Evolutionary conservation across 2,113 vertebrate species (phyloP).

Genomic region (Pteronura brasiliensis): DNA sequence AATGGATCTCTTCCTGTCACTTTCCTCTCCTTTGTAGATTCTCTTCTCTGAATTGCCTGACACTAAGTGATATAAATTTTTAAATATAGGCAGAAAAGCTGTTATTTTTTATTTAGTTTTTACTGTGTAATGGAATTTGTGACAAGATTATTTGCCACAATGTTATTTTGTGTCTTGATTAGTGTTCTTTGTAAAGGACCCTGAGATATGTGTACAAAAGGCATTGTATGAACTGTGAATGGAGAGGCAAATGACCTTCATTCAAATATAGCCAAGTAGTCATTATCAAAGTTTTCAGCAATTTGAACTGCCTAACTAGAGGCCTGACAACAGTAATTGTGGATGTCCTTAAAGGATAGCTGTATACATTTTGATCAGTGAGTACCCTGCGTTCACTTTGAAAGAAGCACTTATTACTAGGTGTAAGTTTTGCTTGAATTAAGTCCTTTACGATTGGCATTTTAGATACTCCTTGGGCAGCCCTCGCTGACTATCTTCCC

Average conservation of each 20-base stretch:
- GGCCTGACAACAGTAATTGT: slow-evolving; percentile 82
- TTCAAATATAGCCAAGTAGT: slow-evolving; percentile 84
- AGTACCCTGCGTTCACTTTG: slow-evolving; percentile 74
- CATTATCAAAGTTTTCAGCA: slow-evolving; percentile 85
- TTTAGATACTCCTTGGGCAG: slow-evolving; percentile 53
- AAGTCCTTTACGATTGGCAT: slow-evolving; percentile 34
- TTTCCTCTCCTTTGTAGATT: slow-evolving; percentile 70
- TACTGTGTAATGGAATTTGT: slow-evolving; percentile 86
- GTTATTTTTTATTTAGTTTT: slow-evolving; percentile 88
- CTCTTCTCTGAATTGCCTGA: slow-evolving; percentile 81
- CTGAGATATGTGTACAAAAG: slow-evolving; percentile 77
- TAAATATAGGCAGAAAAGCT: slow-evolving; percentile 84
- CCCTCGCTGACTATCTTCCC: background rate
- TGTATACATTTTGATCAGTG: slow-evolving; percentile 79
- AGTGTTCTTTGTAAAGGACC: slow-evolving; percentile 84
- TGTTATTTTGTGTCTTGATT: slow-evolving; percentile 86
- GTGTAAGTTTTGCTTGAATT: slow-evolving; percentile 59
- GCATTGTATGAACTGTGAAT: slow-evolving; percentile 75
- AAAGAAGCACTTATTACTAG: slow-evolving; percentile 66
- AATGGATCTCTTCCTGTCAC: slow-evolving; percentile 55
- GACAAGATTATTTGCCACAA: slow-evolving; percentile 86
- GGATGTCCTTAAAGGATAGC: slow-evolving; percentile 79
- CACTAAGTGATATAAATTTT: slow-evolving; percentile 86
- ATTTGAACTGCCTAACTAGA: slow-evolving; percentile 83
- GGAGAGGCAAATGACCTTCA: slow-evolving; percentile 80